Base-by-base conservation (phyloP, 2,797 vertebrate genomes). In the Acanthis flammea region DNA sequence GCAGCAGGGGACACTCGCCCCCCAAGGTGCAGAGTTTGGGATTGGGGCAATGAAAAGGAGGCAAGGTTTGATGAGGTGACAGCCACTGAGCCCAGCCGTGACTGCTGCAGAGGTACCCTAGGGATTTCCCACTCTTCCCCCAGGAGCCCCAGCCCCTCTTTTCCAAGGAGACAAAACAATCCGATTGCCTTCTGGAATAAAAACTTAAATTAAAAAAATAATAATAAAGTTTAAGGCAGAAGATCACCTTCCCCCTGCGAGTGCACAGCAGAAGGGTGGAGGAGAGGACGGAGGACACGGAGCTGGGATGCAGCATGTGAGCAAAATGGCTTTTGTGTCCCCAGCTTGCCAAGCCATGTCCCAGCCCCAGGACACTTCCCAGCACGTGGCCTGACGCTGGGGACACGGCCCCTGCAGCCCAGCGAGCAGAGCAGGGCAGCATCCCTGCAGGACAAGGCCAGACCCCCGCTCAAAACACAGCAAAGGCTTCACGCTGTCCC, bases 301-400 rank as follows among this genome's bases (percentile, higher is more conserved):
- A 58, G 48, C 55, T 0, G 5, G 61, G 57, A 58, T 4, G 10
- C n/a, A 58, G 67, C 18, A 8, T 1, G 6, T 12, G 30, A 76
- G 61, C 42, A 10, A 57, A 81, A 42, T 10, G 37, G 25, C 28
- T 51, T 81, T 47, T 58, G 63, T 44, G 60, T 51, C 44, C 77
- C 70, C 71, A 70, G 0, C 1, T 2, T 10, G 41, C 51, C 71
- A 67, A 68, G 63, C n/a, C 8, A 1, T 2, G 19, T 14, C 48
- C 27, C 68, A 44, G 63, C n/a, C 61, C 42, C 62, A 23, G 65
- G 39, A 25, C 73, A 70, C 3, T 2, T 67, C 72, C 39, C 72
- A 41, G 50, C 1, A 0, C 2, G 4, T 1, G 6, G 42, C 48
- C 53, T 10, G 5, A 10, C 0, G 0, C 2, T 4, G 0, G 71